phyloP scores from a whole-genome alignment of 2,113 vertebrate genomes.

The Benitochromis conjunctus region DNA sequence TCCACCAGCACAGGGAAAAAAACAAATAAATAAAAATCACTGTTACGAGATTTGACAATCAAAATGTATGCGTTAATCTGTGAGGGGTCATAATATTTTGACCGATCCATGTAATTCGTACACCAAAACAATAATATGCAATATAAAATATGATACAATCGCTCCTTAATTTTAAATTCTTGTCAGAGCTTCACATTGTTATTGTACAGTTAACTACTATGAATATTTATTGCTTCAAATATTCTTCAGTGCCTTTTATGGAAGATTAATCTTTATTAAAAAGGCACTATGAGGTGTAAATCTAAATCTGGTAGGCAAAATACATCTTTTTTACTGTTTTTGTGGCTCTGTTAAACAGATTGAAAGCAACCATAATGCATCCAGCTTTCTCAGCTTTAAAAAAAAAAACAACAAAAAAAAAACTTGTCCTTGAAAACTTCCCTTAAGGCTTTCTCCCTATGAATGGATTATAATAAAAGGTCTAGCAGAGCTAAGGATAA shows the following conservation, averaged over 20 bases:
- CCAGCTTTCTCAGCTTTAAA: not conserved
- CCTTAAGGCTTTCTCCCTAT: slow-evolving; percentile 9
- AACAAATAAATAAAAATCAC: not conserved
- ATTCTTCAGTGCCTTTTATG: not conserved
- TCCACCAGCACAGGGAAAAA: not conserved
- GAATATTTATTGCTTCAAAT: not conserved
- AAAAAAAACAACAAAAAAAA: slow-evolving; percentile 34
- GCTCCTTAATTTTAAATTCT: not conserved
- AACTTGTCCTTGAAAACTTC: slow-evolving; percentile 47
- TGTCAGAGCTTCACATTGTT: not conserved
- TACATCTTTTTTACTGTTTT: slow-evolving; percentile 1
- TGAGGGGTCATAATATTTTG: not conserved
- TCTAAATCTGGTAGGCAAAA: not conserved
- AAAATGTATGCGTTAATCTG: not conserved
- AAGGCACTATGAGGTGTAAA: not conserved
- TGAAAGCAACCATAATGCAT: slow-evolving; percentile 29
- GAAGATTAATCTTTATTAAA: not conserved
- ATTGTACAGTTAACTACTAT: not conserved
- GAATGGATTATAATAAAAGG: slow-evolving; percentile 53
- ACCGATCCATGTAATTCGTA: not conserved
- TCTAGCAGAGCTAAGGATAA: slow-evolving; percentile 21
- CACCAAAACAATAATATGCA: not conserved
- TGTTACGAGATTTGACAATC: not conserved
- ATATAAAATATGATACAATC: not conserved
- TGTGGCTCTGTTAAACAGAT: slow-evolving; percentile 18